phyloP scores from a whole-genome alignment of 2,797 vertebrate species.

The Thripadectes ignobilis region DNA sequence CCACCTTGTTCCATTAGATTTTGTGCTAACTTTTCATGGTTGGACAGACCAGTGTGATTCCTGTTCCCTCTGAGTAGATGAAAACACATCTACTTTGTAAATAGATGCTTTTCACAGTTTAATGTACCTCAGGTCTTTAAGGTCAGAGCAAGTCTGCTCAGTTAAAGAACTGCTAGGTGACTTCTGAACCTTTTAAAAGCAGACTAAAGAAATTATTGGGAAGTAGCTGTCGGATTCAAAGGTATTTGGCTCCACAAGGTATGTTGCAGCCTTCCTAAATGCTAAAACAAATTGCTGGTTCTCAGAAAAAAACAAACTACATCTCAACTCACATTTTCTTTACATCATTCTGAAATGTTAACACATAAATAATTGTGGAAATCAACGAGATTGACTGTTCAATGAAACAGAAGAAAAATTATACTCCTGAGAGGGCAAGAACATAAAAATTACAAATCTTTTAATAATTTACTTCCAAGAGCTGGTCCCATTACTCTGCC shows the following conservation, averaged over 20 bases:
- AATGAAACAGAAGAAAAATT: neutral
- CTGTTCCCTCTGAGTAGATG: neutral
- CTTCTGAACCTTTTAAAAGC: neutral
- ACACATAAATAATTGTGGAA: neutral
- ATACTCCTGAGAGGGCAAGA: neutral
- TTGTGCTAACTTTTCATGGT: neutral
- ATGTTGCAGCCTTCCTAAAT: neutral
- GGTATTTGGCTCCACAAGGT: neutral
- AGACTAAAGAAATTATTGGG: neutral
- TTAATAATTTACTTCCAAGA: neutral
- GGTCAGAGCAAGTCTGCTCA: neutral
- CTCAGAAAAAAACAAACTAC: neutral
- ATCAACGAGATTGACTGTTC: neutral
- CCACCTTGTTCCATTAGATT: neutral
- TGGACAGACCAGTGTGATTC: neutral
- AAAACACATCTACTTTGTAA: neutral
- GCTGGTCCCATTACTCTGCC: neutral
- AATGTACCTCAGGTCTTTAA: neutral
- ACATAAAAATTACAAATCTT: neutral
- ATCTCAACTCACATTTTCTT: neutral
- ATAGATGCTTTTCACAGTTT: neutral
- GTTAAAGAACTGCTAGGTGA: neutral
- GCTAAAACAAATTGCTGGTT: neutral
- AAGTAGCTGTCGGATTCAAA: neutral
- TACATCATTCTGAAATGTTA: neutral